Evolutionary conservation across 2,888 invertebrate genomes (phyloP).

Genomic region (Mylabris sibirica): DNA sequence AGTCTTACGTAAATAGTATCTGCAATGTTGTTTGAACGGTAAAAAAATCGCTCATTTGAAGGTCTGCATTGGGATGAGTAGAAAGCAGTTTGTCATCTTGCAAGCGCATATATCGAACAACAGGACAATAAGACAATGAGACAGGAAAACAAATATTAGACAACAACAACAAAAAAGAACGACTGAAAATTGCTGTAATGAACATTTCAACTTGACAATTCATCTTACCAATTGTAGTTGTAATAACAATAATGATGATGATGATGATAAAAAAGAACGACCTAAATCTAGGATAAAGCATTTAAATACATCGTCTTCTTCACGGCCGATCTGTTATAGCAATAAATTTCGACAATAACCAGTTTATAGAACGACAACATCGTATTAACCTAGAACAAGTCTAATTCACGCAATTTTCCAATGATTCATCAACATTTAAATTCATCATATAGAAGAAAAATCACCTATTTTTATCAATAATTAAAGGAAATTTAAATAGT

Average conservation of each 20-base stretch:
- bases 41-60: too few relatives aligned
- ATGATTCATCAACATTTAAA: not conserved
- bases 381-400: constrained; percentile 4
- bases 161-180: too few relatives aligned
- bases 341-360: constrained; percentile 8
- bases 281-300: constrained; percentile 5
- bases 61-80: not conserved
- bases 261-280: not conserved
- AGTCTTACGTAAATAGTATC: too few relatives aligned
- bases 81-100: not conserved
- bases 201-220: not conserved
- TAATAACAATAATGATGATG: not conserved
- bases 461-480: not conserved
- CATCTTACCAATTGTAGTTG: not conserved
- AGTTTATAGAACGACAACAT: not conserved
- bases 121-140: not conserved
- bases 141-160: not conserved
- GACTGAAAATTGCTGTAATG: not conserved
- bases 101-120: not conserved
- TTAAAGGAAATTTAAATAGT: not conserved
- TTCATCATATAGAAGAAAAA: not conserved
- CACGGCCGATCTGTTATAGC: not conserved
- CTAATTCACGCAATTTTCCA: not conserved
- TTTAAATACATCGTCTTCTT: not conserved
- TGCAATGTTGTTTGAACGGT: too few relatives aligned